Base-by-base conservation (phyloP, 2,888 invertebrate genomes). In the Lysandra bellargus region DNA sequence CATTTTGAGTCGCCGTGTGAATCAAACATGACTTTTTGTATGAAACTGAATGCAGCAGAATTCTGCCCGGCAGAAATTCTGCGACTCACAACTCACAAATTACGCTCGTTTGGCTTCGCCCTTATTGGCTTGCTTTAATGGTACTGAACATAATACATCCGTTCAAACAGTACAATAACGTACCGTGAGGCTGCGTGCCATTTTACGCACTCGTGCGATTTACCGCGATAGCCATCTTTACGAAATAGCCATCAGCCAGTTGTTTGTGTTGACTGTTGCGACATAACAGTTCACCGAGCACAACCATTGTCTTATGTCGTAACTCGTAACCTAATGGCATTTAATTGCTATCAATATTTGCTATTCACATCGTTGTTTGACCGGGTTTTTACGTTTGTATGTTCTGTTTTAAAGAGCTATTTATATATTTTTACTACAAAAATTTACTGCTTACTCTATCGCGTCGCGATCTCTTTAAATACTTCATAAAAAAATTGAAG, bases 171-270 rank as follows among this genome's bases (percentile, higher is more conserved):
- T 23, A 69, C 30, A 69, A 69, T 69, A 33, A 17, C 1, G 57
- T 61, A 23, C 61, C 61, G 61, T 23, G 23, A 23, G 61, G n/a
- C 23, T 64, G 14, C 14, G 69, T 69, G 69, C 69, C 33, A 69
- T 69, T 69, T 69, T 69, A 69, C 69, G 69, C 69, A 69, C 33
- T 69, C 69, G 33, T 17, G 69, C 69, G 64, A 69, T 69, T 69
- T 69, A 69, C 33, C 78, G 23, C 30, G 78, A 78, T 69, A 69
- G 69, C 17, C 69, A 78, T 78, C 73, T 78, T 78, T 78, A 73
- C 73, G 78, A 78, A 78, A 78, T 72, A 78, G 78, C 57, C 73
- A 78, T 78, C 74, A 78, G 78, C 37, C 78, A 78, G 72, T 78
- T 72, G 57, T 73, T 78, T 57, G 57, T 57, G 57, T 78, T 23